Conservation (phyloP, 2,113 vertebrate genomes). For the Spilogale gracilis region DNA sequence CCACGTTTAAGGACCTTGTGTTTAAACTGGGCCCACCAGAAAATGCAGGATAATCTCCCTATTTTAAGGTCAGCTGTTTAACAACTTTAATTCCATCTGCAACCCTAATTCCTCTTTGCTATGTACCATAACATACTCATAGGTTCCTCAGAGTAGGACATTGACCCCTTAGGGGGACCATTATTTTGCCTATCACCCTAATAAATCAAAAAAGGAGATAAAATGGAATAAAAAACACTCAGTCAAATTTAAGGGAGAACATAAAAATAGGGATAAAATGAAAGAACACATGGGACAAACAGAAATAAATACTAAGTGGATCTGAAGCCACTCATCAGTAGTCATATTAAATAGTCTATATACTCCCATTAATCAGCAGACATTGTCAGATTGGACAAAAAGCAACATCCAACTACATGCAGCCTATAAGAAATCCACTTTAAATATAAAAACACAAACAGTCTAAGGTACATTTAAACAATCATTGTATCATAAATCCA, state of each 20-base stretch:
- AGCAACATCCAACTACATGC: neutral
- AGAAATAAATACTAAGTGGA: conserved; percentile 38
- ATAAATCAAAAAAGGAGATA: neutral
- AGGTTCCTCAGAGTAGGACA: neutral
- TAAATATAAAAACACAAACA: conserved; percentile 29
- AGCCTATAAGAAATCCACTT: neutral
- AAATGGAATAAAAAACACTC: conserved; percentile 7
- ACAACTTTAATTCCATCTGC: neutral
- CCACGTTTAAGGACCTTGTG: neutral
- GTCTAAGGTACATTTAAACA: too few relatives aligned
- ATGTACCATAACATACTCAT: neutral
- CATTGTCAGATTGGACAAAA: neutral
- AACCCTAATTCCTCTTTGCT: neutral
- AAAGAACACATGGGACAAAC: neutral
- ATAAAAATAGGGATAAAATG: neutral
- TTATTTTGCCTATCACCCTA: neutral
- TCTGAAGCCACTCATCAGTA: neutral
- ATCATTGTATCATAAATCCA: too few relatives aligned
- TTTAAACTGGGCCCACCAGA: neutral
- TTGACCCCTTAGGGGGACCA: neutral
- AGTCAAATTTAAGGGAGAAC: neutral
- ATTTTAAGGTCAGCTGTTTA: neutral
- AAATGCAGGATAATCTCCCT: neutral
- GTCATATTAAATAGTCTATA: neutral
- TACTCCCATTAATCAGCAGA: neutral